These are phyloP conservation scores for Nomada ferruginata DNA, from an alignment of 2,888 invertebrate genomes.

Conservation along the genomic window DNA sequence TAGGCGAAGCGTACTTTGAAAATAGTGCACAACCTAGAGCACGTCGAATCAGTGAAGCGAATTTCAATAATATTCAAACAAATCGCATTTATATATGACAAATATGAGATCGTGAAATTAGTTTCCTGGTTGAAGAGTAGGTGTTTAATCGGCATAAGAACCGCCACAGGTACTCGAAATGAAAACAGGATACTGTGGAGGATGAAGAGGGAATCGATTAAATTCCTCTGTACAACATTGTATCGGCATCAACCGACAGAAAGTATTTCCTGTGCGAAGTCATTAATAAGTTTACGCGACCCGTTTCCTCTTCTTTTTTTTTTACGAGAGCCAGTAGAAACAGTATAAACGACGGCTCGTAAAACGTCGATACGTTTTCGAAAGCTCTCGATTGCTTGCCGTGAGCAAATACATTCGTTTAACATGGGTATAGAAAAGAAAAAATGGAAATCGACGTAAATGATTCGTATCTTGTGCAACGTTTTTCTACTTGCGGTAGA, in stretches of 20 bases:
- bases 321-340: constrained; percentile 4
- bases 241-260: background rate
- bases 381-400: constrained; percentile 24
- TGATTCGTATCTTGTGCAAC: constrained; percentile 29
- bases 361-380: constrained; percentile 29
- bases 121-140: no score
- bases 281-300: constrained; percentile 21
- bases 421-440: background rate
- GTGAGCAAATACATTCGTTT: background rate
- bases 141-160: no score
- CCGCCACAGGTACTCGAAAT: no score
- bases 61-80: no score
- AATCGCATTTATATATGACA: no score
- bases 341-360: background rate
- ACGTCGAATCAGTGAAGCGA: no score
- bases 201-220: background rate
- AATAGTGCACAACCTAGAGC: no score
- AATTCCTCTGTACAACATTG: background rate
- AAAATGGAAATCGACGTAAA: constrained; percentile 28
- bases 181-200: background rate
- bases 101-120: no score
- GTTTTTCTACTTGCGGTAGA: constrained; percentile 14
- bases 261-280: background rate
- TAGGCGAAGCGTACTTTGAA: no score
- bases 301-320: background rate